These are phyloP conservation scores for Clarias macrocephalus DNA, from an alignment of 2,113 vertebrate genomes.

Conservation along the genomic window DNA sequence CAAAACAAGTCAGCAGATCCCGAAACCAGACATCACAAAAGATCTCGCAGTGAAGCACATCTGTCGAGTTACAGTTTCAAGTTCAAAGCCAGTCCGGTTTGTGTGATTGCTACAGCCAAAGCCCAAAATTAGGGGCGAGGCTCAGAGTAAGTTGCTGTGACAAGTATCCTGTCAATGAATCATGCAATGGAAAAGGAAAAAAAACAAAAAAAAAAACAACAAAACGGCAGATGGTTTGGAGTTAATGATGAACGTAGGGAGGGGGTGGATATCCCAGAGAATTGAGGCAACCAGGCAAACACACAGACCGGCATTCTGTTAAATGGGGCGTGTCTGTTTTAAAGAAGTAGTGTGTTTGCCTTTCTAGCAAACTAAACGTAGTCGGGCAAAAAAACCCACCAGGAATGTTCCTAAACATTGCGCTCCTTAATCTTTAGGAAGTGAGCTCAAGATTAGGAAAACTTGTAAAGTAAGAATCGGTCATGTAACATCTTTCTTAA, in stretches of 20 bases:
- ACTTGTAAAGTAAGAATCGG: neutral
- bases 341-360: neutral
- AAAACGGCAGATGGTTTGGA: slow-evolving; percentile 42
- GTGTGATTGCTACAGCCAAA: slow-evolving; percentile 20
- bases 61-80: neutral
- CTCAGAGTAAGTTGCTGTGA: slow-evolving; percentile 40
- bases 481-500: neutral
- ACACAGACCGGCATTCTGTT: slow-evolving; percentile 34
- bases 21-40: neutral
- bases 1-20: neutral
- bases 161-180: slow-evolving; percentile 66
- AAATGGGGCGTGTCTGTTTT: slow-evolving; percentile 24
- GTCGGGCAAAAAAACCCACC: neutral
- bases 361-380: slow-evolving; percentile 8
- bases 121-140: slow-evolving; percentile 48
- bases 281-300: slow-evolving; percentile 36
- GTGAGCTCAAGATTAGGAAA: neutral
- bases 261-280: slow-evolving; percentile 8
- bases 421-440: neutral
- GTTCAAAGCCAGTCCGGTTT: neutral
- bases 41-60: neutral
- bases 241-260: slow-evolving; percentile 71
- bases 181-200: slow-evolving; percentile 52
- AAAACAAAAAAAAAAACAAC: slow-evolving; percentile 34
- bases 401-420: neutral